Conservation (phyloP, 2,888 invertebrate genomes). For the Cepaea hortensis region DNA sequence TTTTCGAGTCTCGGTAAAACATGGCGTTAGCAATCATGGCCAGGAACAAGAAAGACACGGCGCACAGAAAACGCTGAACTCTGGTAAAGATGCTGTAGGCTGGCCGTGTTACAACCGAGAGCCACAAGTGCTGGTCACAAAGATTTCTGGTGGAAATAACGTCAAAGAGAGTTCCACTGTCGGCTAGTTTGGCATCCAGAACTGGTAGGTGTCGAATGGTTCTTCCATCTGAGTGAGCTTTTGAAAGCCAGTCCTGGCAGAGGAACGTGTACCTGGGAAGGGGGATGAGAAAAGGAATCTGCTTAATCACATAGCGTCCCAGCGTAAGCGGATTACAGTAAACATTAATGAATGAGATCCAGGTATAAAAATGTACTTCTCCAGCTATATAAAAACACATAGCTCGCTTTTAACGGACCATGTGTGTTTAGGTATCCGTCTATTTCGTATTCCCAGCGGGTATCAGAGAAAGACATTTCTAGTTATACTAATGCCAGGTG, state of each 20-base stretch:
- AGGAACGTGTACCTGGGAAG: constrained; percentile 55
- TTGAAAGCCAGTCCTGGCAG: constrained; percentile 58
- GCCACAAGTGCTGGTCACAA: constrained; percentile 60
- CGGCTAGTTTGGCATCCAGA: constrained; percentile 36
- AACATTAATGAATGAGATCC: no score
- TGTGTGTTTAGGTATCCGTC: no score
- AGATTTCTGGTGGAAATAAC: constrained; percentile 52
- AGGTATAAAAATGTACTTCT: no score
- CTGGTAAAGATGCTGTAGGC: constrained; percentile 57
- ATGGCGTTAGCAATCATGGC: constrained; percentile 62
- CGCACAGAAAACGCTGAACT: constrained; percentile 58
- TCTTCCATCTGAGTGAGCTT: constrained; percentile 53
- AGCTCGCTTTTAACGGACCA: no score
- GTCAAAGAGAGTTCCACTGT: constrained; percentile 51
- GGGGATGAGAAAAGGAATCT: no score
- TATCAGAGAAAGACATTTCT: no score
- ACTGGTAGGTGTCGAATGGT: constrained; percentile 53
- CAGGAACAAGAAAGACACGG: constrained; percentile 57
- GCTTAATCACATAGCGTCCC: no score
- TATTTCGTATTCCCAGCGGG: no score
- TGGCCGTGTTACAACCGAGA: constrained; percentile 58
- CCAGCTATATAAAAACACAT: no score
- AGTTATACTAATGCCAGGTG: no score
- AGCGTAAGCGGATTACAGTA: no score
- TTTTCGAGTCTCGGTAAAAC: constrained; percentile 54